Conservation (phyloP, 2,113 vertebrate species). For the Trogon surrucura region DNA sequence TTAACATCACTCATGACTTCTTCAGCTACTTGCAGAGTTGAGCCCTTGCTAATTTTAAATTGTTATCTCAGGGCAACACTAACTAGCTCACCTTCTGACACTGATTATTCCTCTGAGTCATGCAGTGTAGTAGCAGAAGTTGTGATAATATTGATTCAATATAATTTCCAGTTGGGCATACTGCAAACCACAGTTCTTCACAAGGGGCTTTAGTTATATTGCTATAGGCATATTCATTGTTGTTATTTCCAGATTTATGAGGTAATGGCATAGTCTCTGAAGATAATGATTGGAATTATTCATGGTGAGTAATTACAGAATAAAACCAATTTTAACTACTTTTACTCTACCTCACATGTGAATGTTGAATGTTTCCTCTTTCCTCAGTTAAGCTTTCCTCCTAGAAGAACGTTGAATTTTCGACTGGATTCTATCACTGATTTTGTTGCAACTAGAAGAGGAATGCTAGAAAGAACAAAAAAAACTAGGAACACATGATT, state of each 20-base stretch:
- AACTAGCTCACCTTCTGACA: not conserved
- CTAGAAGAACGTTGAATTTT: not conserved
- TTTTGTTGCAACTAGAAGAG: not conserved
- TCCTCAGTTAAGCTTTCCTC: not conserved
- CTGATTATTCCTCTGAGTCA: not conserved
- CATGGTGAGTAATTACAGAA: not conserved
- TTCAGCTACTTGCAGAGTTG: not conserved
- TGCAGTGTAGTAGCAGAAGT: not conserved
- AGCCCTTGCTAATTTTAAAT: not conserved
- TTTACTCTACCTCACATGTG: not conserved
- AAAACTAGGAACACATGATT: not conserved
- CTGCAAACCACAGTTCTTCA: not conserved
- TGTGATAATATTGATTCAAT: not conserved
- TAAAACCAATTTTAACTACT: not conserved
- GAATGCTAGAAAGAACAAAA: not conserved
- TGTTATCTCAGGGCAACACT: not conserved
- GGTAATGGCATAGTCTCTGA: not conserved
- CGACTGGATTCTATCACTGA: rapidly evolving
- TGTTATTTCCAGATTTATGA: not conserved
- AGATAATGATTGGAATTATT: not conserved
- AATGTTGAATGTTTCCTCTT: not conserved
- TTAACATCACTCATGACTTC: not conserved
- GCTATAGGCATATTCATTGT: not conserved
- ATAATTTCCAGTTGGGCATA: not conserved
- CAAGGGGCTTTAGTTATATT: not conserved